Evolutionary conservation across 2,797 vertebrate genomes (phyloP).

Genomic region (Megalops cyprinoides): DNA sequence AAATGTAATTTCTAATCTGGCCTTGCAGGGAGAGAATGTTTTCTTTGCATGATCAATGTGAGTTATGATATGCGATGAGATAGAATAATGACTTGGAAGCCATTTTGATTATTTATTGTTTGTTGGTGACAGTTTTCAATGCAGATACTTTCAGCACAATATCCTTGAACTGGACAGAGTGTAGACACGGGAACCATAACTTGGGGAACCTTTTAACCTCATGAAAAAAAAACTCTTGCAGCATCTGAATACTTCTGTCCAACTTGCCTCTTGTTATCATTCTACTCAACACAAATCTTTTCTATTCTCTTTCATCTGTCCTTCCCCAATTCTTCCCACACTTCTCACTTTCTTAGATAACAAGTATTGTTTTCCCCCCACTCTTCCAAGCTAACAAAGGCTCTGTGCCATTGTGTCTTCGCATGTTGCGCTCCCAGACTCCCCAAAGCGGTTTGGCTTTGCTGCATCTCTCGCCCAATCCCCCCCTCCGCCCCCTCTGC

Average conservation of each 20-base stretch:
- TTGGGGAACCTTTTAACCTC: not conserved
- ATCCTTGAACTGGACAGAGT: too few species aligned
- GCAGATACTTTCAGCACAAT: not conserved
- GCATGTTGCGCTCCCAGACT: not conserved
- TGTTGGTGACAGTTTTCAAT: not conserved
- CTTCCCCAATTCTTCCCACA: not conserved
- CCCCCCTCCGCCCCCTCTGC: too few species aligned
- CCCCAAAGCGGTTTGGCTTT: not conserved
- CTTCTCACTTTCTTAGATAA: not conserved
- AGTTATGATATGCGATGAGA: conserved; percentile 17
- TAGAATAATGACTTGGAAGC: not conserved
- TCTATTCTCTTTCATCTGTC: not conserved
- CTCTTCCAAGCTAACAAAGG: not conserved
- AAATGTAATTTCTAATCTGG: conserved; percentile 25
- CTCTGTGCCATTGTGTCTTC: not conserved
- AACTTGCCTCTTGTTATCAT: not conserved
- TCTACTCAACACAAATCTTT: not conserved
- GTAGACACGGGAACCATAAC: not conserved
- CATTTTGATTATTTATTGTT: not conserved
- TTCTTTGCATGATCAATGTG: conserved; percentile 16
- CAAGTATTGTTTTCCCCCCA: not conserved
- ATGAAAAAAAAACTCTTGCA: not conserved
- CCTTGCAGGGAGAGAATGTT: conserved; percentile 22
- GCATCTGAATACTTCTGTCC: not conserved
- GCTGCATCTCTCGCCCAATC: not conserved